Conservation (phyloP, 1,140 invertebrate species). For the Drosophila serrata region DNA sequence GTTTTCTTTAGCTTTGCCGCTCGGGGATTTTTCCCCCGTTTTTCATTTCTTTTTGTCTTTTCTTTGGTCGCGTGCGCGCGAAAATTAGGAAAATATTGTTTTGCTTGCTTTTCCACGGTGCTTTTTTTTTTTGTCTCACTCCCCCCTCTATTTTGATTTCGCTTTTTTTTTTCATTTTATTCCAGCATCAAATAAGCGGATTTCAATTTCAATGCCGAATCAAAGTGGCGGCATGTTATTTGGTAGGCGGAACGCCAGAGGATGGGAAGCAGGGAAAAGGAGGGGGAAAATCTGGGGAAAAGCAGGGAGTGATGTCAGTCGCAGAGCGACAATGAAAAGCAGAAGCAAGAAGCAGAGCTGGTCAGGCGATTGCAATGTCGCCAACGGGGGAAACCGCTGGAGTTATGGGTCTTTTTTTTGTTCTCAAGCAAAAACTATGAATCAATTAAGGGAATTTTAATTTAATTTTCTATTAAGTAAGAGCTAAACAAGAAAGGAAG, state of each 20-base stretch:
- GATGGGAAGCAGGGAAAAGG: neutral
- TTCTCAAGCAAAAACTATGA: too few relatives aligned
- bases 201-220: slow-evolving; percentile 74
- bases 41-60: slow-evolving; percentile 34
- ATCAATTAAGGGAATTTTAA: too few relatives aligned
- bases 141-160: slow-evolving; percentile 39
- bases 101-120: slow-evolving; percentile 53
- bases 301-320: slow-evolving; percentile 8
- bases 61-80: slow-evolving; percentile 72
- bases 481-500: too few relatives aligned
- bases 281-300: neutral
- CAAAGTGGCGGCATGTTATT: slow-evolving; percentile 61
- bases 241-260: slow-evolving; percentile 21
- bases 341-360: neutral
- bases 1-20: slow-evolving; percentile 66
- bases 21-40: slow-evolving; percentile 31
- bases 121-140: slow-evolving; percentile 13
- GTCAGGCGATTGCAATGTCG: too few relatives aligned
- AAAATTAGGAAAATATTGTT: slow-evolving; percentile 83
- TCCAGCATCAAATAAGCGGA: slow-evolving; percentile 54
- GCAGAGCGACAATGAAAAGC: slow-evolving; percentile 26
- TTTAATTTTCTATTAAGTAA: too few relatives aligned
- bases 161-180: slow-evolving; percentile 38
- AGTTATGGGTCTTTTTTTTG: too few relatives aligned
- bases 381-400: too few relatives aligned